phyloP scores from a whole-genome alignment of 1,140 invertebrate species.

The Phymorhynchus buccinoides region DNA sequence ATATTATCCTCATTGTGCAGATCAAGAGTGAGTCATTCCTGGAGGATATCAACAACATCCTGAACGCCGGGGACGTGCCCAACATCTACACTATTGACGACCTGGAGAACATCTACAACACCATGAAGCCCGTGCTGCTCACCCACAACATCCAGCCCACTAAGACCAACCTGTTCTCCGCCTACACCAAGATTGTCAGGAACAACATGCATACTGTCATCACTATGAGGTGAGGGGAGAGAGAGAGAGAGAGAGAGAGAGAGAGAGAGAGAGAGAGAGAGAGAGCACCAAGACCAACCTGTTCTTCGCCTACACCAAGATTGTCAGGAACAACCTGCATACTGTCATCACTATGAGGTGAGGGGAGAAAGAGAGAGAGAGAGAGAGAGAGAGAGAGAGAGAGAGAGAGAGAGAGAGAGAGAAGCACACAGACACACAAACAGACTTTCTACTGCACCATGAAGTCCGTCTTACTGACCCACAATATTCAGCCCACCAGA shows the following conservation, averaged over 20 bases:
- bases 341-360: slow-evolving; percentile 93
- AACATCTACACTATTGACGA: slow-evolving; percentile 74
- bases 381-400: too few relatives aligned
- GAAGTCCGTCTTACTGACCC: slow-evolving; percentile 72
- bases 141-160: slow-evolving; percentile 78
- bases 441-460: slow-evolving; percentile 74
- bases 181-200: slow-evolving; percentile 85
- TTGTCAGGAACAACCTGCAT: slow-evolving; percentile 86
- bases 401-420: too few relatives aligned
- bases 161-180: slow-evolving; percentile 86
- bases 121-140: slow-evolving; percentile 73
- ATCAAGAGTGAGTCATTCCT: slow-evolving; percentile 74
- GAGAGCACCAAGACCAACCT: slow-evolving; percentile 86
- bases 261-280: too few relatives aligned
- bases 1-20: too few relatives aligned
- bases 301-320: slow-evolving; percentile 86
- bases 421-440: too few relatives aligned
- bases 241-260: not conserved
- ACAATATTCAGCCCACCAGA: slow-evolving; percentile 80
- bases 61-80: slow-evolving; percentile 86
- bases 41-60: slow-evolving; percentile 75
- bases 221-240: slow-evolving; percentile 86
- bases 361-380: too few relatives aligned
- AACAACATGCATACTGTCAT: slow-evolving; percentile 88
- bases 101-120: slow-evolving; percentile 72